Evolutionary conservation across 2,797 vertebrate genomes (phyloP), one percentile per base, ranked within the genome.

Genomic region (Clarias fuscus): DNA sequence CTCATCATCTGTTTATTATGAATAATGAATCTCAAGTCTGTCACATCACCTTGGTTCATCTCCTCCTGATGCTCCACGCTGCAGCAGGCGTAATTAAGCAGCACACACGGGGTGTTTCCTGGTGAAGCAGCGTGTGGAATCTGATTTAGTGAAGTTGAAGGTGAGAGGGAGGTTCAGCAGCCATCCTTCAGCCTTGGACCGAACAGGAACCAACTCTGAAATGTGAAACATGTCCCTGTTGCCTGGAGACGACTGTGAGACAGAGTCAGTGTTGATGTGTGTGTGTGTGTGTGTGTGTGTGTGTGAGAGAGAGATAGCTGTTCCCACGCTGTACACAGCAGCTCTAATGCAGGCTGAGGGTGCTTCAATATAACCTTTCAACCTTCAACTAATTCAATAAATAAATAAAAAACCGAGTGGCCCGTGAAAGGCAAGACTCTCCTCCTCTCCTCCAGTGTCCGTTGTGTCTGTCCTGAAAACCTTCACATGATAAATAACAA

Each of bases 181-280:
- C 88, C 84, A 65, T 58, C 20, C 53, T 81, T 88, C 62, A 82
- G 85, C 89, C 85, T 84, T 24, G 77, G 86, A 91, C 88, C 72
- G 88, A 90, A 86, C 84, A 87, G 88, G 82, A 89, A 88, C 83
- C 78, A 85, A 83, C 86, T 87, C 84, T 17, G 24, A 76, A 76
- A 56, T 10, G 6, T 77, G 53, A 77, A 58, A 30, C 15, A 86
- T 89, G 88, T 84, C 90, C 89, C 84, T 85, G 93, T 94, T 95
- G 94, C 91, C 91, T 95, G 88, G 93, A 93, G 92, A 93, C 93
- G 24, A 86, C 65, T 87, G 85, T 85, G 85, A 33, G 88, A 82
- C 71, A 86, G 89, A 88, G 90, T 89, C 90, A 87, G 88, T 87
- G 88, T 85, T 88, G 88, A 87, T 88, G 76, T 43, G 62, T 72